A percentile compares a stretch with the other conserved stretches of the same genome.
Conservation (phyloP, 92 coral and sea anemone species). For the Epizoanthus scotinus region DNA sequence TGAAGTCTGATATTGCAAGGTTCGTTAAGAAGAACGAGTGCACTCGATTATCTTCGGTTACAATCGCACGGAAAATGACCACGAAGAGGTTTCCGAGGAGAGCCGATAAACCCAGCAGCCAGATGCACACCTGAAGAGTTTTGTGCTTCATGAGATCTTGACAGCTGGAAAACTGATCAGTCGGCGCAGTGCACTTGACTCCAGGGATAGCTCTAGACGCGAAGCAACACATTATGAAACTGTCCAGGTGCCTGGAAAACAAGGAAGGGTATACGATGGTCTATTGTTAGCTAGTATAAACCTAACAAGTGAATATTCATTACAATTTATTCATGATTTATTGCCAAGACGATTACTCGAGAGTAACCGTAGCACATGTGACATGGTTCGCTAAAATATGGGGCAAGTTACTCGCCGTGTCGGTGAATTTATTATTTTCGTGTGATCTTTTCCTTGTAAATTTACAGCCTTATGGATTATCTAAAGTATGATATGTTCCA, state of each 20-base stretch:
- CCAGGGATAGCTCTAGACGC: conserved; percentile 57
- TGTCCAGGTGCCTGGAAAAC: conserved; percentile 47
- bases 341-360: too few species aligned
- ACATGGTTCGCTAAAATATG: too few species aligned
- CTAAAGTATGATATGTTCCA: too few species aligned
- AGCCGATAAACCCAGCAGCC: conserved; percentile 81
- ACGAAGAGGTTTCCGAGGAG: conserved; percentile 71
- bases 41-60: conserved; percentile 70
- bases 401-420: too few species aligned
- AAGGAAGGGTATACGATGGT: neutral
- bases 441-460: too few species aligned
- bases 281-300: too few species aligned
- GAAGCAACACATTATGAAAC: conserved; percentile 63
- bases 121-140: conserved; percentile 30
- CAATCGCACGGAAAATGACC: conserved; percentile 48
- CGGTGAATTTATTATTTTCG: too few species aligned
- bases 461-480: too few species aligned
- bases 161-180: conserved; percentile 76
- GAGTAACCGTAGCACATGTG: too few species aligned
- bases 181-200: conserved; percentile 56
- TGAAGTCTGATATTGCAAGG: conserved; percentile 72
- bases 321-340: too few species aligned
- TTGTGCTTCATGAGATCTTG: conserved; percentile 74
- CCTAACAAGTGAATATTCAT: too few species aligned
- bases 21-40: conserved; percentile 74